These are phyloP conservation scores for Drosophila hawaiiensis DNA, from an alignment of 2,888 invertebrate species.

Conservation along the genomic window DNA sequence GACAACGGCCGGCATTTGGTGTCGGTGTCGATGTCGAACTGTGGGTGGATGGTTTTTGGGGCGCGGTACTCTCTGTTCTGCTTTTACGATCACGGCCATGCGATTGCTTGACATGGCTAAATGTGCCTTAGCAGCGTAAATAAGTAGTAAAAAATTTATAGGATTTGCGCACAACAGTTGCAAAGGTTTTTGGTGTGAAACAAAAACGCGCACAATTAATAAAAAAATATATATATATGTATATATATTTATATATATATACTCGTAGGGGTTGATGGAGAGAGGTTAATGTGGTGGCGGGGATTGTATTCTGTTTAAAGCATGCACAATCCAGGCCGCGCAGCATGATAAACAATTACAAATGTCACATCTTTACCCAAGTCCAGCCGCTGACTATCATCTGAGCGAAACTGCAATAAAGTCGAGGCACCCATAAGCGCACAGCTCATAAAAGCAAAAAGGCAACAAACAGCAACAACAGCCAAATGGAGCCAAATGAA, in stretches of 20 bases:
- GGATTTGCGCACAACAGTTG: slow-evolving; percentile 75
- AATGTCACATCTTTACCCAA: slow-evolving; percentile 56
- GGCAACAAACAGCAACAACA: slow-evolving; percentile 55
- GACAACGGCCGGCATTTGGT: slow-evolving; percentile 64
- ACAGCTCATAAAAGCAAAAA: slow-evolving; percentile 72
- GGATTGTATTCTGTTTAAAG: slow-evolving; percentile 18
- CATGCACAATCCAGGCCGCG: slow-evolving; percentile 26
- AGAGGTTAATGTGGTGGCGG: background rate
- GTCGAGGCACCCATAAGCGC: slow-evolving; percentile 58
- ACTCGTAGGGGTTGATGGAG: slow-evolving; percentile 2
- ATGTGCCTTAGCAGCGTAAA: slow-evolving; percentile 81
- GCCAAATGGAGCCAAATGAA: slow-evolving; percentile 30
- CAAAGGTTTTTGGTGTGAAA: slow-evolving; percentile 62
- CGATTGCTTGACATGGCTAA: slow-evolving; percentile 79
- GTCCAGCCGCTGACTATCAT: slow-evolving; percentile 16
- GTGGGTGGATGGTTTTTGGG: slow-evolving; percentile 18
- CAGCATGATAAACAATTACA: slow-evolving; percentile 68
- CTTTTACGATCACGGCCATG: slow-evolving; percentile 74
- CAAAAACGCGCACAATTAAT: slow-evolving; percentile 67
- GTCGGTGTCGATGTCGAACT: slow-evolving; percentile 45
- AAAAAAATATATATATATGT: slow-evolving; percentile 36
- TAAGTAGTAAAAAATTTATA: slow-evolving; percentile 82
- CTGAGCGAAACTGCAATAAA: slow-evolving; percentile 67
- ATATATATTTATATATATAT: background rate
- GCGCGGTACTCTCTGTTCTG: slow-evolving; percentile 22